Base-by-base conservation (phyloP, 2,113 vertebrate genomes). In the Periophthalmodon schlosseri region DNA sequence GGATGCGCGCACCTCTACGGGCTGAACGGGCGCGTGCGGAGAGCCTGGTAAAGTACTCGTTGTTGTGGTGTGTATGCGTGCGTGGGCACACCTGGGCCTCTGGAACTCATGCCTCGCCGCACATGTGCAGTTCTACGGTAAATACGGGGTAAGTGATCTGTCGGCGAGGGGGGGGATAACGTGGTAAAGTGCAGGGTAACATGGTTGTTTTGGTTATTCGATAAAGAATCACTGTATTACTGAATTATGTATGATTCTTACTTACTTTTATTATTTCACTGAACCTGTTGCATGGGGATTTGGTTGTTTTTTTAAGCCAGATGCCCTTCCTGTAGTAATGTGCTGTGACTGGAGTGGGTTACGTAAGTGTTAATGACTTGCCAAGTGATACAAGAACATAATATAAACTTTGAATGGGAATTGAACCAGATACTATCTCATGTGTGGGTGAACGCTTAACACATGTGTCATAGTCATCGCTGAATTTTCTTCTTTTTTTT, bases 1-100 rank as follows among this genome's bases (percentile, higher is more conserved):
- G 65, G 70, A 18, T 66, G 68, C 69, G 58, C 73, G 68, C 60
- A 63, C 60, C 60, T 63, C 60, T 2, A 60, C 57, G 24, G 57
- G 57, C 57, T 63, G 60, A 18, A 9, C 23, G 5, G 60, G 60
- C 15, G 60, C 60, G 28, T 34, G 28, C 23, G 15, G 60, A 33
- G 24, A 44, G 34, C 12, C 63, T 21, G 34, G 34, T 44, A 21
- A 12, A 28, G 57, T 28, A 60, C 23, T 56, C 9, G 52, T 56
- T 16, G 28, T 28, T 6, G 24, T 33, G 58, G 34, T 61, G 14
- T 9, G 60, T 44, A 5, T 23, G 24, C 47, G 56, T 54, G 58
- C 76, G 50, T 70, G 72, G 28, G 24, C 60, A 57, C 63, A 67
- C 63, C 54, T 71, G 10, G 2, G 34, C 63, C 34, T 39, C 34